A percentile compares a stretch with the other conserved stretches of the same genome.
Conservation (phyloP, 2,888 invertebrate genomes). For the Brachypalpus laphriformis region DNA sequence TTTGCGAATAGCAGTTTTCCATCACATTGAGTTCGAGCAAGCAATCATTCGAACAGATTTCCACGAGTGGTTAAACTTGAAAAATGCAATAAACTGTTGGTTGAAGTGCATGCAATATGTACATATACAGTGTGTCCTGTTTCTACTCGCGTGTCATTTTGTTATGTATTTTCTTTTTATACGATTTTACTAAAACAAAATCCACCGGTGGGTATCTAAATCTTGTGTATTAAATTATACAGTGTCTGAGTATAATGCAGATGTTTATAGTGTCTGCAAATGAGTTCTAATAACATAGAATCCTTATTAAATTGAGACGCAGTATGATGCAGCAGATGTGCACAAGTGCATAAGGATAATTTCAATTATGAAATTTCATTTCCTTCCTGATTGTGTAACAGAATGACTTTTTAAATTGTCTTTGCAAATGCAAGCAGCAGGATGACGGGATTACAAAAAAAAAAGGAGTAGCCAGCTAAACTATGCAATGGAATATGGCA, state of each 20-base stretch:
- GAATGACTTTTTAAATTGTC: neutral
- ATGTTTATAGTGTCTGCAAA: neutral
- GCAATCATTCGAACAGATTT: constrained; percentile 32
- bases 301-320: neutral
- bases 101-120: no score
- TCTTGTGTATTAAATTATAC: no score
- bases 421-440: neutral
- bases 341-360: neutral
- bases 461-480: neutral
- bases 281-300: neutral
- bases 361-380: neutral
- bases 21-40: constrained; percentile 24
- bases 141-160: no score
- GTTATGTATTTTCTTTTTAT: no score
- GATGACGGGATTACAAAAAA: neutral
- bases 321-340: neutral
- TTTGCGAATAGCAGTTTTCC: constrained; percentile 19
- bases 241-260: no score
- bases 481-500: neutral
- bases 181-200: no score
- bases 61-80: constrained; percentile 21
- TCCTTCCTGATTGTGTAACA: neutral
- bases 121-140: no score
- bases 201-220: no score
- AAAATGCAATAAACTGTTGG: constrained; percentile 14